Percentiles rank a stretch among this genome's conserved stretches.
Evolutionary conservation across 2,113 vertebrate species (phyloP).

Genomic region (Pelobates fuscus): DNA sequence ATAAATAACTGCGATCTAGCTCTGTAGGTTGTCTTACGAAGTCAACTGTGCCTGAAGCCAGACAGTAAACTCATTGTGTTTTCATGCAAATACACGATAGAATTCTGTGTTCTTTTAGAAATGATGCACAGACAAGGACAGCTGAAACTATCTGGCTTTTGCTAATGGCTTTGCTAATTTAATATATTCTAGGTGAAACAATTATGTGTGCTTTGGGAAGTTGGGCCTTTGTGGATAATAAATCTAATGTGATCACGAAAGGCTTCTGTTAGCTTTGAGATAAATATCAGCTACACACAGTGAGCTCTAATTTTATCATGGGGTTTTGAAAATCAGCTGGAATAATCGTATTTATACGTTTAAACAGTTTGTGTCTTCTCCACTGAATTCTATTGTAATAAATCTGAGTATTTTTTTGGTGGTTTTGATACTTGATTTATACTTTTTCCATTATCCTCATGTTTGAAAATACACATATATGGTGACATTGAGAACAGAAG

Average conservation of each 20-base stretch:
- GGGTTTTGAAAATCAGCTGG: background rate
- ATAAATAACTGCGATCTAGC: constrained; percentile 10
- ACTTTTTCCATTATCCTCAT: no score
- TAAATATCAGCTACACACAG: background rate
- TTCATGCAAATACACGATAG: constrained; percentile 14
- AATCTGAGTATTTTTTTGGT: no score
- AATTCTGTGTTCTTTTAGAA: constrained; percentile 20
- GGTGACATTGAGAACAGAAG: no score
- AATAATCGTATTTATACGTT: no score
- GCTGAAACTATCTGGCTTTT: constrained; percentile 16
- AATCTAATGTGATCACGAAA: background rate
- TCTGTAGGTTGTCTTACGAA: constrained; percentile 23
- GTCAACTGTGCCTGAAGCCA: constrained; percentile 26
- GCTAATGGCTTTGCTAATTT: constrained; percentile 23
- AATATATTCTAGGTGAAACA: constrained; percentile 19
- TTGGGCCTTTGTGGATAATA: background rate
- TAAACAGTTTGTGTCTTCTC: no score
- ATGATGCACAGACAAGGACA: background rate
- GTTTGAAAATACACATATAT: no score
- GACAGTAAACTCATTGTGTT: constrained; percentile 33
- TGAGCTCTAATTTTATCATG: background rate
- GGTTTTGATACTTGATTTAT: no score
- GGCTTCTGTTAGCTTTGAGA: constrained; percentile 1
- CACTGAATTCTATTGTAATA: no score
- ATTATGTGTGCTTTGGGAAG: constrained; percentile 23